These are phyloP conservation scores for Albula glossodonta DNA, from an alignment of 2,113 vertebrate genomes.

Conservation along the genomic window DNA sequence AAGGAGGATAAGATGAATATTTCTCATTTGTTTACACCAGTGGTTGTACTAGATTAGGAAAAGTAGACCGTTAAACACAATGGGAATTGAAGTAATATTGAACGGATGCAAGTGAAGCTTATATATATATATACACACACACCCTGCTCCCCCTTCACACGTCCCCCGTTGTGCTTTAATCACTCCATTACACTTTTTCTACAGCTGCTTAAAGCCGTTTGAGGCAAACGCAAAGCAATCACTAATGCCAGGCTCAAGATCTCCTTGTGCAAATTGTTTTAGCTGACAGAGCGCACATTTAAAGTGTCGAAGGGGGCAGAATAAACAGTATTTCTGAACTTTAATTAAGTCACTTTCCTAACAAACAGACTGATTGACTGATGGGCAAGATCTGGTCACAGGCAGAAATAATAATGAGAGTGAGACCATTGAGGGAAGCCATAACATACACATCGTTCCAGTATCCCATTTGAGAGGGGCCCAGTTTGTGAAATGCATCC, in stretches of 20 bases:
- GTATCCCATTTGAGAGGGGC: neutral
- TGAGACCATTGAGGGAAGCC: neutral
- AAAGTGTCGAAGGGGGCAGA: neutral
- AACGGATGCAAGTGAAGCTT: neutral
- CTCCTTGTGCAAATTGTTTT: conserved; percentile 18
- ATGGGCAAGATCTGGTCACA: conserved; percentile 3
- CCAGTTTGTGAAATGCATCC: neutral
- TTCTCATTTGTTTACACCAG: neutral
- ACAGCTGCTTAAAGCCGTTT: neutral
- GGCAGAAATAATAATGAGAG: conserved; percentile 2
- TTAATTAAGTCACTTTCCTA: conserved; percentile 24
- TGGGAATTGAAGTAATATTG: conserved; percentile 8
- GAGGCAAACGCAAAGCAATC: neutral
- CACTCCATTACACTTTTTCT: conserved; percentile 16
- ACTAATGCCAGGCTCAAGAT: neutral
- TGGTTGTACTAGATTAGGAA: neutral
- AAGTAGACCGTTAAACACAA: neutral
- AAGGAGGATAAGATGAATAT: neutral
- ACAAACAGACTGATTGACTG: conserved; percentile 15
- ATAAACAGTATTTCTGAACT: conserved; percentile 12
- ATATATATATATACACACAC: neutral
- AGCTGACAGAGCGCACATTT: conserved; percentile 18
- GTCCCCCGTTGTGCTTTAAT: conserved; percentile 13
- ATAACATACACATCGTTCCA: conserved; percentile 1
- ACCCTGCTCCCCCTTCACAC: neutral